Base-by-base conservation (phyloP, 2,113 vertebrate species). In the Tyto alba region DNA sequence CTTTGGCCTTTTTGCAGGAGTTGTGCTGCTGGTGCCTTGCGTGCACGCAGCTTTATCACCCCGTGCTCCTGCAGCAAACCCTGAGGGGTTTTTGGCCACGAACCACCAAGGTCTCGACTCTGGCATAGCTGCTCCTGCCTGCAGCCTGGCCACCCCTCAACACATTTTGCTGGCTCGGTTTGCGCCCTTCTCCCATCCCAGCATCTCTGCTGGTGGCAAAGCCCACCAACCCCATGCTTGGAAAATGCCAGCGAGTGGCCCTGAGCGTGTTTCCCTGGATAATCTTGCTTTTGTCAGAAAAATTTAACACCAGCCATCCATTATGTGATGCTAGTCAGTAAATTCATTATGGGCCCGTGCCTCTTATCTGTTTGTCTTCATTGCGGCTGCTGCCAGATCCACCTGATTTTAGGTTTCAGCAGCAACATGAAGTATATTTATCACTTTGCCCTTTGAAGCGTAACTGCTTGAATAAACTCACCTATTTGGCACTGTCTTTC, bases 401-500 rank as follows among this genome's bases (percentile, higher is more conserved):
- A 75, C 88, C 73, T 90, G 83, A 84, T 92, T 93, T 89, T 90
- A 48, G 76, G 75, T 90, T 88, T 93, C 94, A 69, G 90, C 89
- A 81, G 83, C 81, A 68, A n/a, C 9, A 1, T 63, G 62, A 45
- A 73, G 90, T 75, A 4, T 90, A 81, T 94, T 95, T 97, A 81
- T 95, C 94, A 88, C 83, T 72, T 78, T 50, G 79, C 48, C 73
- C 76, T 96, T 90, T 77, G 91, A 90, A 81, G 94, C 22, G 18
- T 87, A 86, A 89, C 93, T 69, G 80, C 92, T 78, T 72, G 86
- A 92, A 94, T 90, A 90, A 95, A 86, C 94, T 80, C 87, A 36
- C 64, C 43, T 52, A 19, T 75, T 82, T 68, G 84, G 48, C 82
- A 74, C 48, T n/a, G 64, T 87, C 52, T 94, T 75, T 91, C 87